Percentiles rank a stretch among this genome's conserved stretches.
Evolutionary conservation across 2,888 invertebrate species (phyloP).

Genomic region (Antheraea yamamai): DNA sequence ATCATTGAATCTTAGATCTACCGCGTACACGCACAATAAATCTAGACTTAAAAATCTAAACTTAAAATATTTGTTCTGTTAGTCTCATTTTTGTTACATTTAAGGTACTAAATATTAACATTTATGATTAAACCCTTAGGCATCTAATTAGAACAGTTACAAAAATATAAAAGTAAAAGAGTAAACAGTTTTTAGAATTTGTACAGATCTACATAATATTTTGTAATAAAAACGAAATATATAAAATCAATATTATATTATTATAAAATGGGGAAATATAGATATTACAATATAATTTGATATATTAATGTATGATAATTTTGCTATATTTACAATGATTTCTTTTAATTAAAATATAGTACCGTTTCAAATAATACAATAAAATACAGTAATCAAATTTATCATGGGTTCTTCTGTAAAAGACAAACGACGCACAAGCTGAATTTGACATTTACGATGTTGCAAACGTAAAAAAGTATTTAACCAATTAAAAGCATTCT

Average conservation of each 20-base stretch:
- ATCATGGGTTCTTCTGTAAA: background rate
- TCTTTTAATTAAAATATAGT: background rate
- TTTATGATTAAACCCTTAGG: constrained; percentile 2
- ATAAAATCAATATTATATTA: background rate
- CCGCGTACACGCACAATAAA: constrained; percentile 32
- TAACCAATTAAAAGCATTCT: background rate
- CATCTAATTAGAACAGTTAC: constrained; percentile 11
- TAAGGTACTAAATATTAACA: constrained; percentile 27
- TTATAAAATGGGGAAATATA: background rate
- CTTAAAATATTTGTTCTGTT: constrained; percentile 34
- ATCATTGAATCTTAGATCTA: constrained; percentile 41
- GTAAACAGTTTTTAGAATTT: background rate
- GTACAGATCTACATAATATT: background rate
- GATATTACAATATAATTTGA: background rate
- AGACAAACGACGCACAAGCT: background rate
- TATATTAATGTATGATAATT: background rate
- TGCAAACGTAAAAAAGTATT: background rate
- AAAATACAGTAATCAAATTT: background rate
- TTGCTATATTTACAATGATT: constrained; percentile 5
- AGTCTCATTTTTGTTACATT: constrained; percentile 42
- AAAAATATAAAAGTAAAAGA: background rate
- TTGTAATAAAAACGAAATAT: background rate
- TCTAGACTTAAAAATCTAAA: constrained; percentile 25
- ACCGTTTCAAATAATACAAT: background rate
- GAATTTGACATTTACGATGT: constrained; percentile 3